These are phyloP conservation scores for Scomber colias DNA, from an alignment of 2,113 vertebrate genomes.

Conservation along the genomic window DNA sequence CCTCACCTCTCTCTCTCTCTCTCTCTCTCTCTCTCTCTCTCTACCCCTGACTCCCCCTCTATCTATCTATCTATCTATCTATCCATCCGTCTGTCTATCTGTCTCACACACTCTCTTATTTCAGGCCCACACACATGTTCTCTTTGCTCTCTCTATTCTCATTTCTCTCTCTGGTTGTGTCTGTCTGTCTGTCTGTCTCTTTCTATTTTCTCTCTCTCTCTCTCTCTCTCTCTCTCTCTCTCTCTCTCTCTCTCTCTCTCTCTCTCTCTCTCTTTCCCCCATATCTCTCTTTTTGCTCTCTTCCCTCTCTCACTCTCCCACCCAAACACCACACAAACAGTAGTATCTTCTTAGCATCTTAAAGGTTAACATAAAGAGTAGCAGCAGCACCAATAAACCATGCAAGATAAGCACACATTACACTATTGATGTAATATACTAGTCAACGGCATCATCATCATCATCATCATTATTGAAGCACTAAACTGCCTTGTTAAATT, in stretches of 20 bases:
- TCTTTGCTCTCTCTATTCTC: no score
- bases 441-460: background rate
- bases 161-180: background rate
- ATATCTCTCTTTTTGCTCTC: background rate
- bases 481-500: background rate
- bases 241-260: background rate
- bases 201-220: background rate
- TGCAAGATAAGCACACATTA: background rate
- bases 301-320: background rate
- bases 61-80: background rate
- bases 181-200: background rate
- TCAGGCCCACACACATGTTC: no score
- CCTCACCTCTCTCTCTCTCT: background rate
- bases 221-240: background rate
- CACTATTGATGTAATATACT: background rate
- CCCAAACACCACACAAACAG: background rate
- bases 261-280: background rate
- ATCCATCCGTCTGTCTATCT: background rate
- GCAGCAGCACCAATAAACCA: background rate
- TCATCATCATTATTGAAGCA: background rate
- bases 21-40: conserved; percentile 20
- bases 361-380: conserved; percentile 21
- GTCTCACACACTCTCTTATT: background rate
- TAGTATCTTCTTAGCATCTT: background rate
- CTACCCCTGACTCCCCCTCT: conserved; percentile 15